Conservation (phyloP, 1,140 invertebrate species). For the Formica selysi region DNA sequence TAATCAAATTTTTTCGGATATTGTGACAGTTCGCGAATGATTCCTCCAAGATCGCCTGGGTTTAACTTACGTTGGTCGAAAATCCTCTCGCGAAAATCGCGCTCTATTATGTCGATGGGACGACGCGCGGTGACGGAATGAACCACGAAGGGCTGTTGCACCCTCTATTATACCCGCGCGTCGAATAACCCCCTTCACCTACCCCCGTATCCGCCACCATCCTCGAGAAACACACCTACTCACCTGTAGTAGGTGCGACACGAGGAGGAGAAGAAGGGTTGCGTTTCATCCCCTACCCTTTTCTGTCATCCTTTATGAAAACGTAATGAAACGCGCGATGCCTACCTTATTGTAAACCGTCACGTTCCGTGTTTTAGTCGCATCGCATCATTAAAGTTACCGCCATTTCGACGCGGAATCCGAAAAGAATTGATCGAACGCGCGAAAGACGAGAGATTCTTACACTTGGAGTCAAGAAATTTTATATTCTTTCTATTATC, state of each 20-base stretch:
- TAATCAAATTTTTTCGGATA: neutral
- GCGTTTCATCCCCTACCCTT: neutral
- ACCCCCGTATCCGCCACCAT: slow-evolving; percentile 51
- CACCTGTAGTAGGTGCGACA: slow-evolving; percentile 77
- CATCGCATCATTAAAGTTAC: neutral
- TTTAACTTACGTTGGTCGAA: slow-evolving; percentile 33
- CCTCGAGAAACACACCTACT: slow-evolving; percentile 41
- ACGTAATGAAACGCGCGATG: slow-evolving; percentile 17
- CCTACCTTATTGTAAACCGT: slow-evolving; percentile 1
- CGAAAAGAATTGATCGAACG: neutral
- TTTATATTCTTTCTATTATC: neutral
- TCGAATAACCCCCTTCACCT: slow-evolving; percentile 73
- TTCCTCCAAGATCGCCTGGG: neutral
- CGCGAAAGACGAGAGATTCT: neutral
- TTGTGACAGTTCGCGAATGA: neutral
- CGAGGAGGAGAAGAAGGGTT: neutral
- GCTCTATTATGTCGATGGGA: slow-evolving; percentile 53
- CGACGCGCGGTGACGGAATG: slow-evolving; percentile 78
- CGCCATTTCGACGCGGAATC: neutral
- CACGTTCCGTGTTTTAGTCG: neutral
- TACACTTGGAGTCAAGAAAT: neutral
- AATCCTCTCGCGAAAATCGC: neutral
- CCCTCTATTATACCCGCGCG: slow-evolving; percentile 83
- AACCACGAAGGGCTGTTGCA: slow-evolving; percentile 79
- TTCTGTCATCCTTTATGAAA: neutral